These are phyloP conservation scores for Hystrix brachyura DNA, from an alignment of 2,113 vertebrate species.

Conservation along the genomic window DNA sequence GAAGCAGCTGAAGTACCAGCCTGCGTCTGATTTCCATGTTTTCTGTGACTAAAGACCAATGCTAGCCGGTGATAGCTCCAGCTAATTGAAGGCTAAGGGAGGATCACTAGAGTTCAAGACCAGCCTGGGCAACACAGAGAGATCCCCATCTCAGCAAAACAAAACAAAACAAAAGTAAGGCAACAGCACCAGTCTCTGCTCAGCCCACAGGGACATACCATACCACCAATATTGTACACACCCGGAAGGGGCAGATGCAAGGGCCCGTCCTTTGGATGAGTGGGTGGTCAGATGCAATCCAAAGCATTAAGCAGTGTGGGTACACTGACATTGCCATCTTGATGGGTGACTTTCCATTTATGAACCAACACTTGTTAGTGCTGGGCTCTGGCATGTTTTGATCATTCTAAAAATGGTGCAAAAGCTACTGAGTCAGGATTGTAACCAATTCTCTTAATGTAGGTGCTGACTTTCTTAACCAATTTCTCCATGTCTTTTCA, in stretches of 20 bases:
- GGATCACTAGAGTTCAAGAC: neutral
- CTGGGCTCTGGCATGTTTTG: slow-evolving; percentile 99
- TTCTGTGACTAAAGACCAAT: neutral
- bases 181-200: slow-evolving; percentile 90
- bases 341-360: slow-evolving; percentile 96
- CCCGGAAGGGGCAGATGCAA: slow-evolving; percentile 96
- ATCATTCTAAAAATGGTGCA: slow-evolving; percentile 98
- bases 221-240: slow-evolving; percentile 98
- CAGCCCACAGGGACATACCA: slow-evolving; percentile 96
- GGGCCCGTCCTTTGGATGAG: slow-evolving; percentile 96
- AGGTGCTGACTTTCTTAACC: slow-evolving; percentile 99
- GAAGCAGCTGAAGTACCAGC: neutral
- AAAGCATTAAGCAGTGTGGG: slow-evolving; percentile 96
- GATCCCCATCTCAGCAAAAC: neutral
- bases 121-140: neutral
- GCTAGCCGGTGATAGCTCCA: neutral
- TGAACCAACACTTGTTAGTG: slow-evolving; percentile 98
- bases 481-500: slow-evolving; percentile 98
- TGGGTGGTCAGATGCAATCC: slow-evolving; percentile 95
- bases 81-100: neutral
- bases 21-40: neutral
- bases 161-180: neutral
- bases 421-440: slow-evolving; percentile 97
- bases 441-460: slow-evolving; percentile 99
- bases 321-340: slow-evolving; percentile 95